Conservation (phyloP, 2,113 vertebrate genomes). For the Ramphastos sulfuratus region DNA sequence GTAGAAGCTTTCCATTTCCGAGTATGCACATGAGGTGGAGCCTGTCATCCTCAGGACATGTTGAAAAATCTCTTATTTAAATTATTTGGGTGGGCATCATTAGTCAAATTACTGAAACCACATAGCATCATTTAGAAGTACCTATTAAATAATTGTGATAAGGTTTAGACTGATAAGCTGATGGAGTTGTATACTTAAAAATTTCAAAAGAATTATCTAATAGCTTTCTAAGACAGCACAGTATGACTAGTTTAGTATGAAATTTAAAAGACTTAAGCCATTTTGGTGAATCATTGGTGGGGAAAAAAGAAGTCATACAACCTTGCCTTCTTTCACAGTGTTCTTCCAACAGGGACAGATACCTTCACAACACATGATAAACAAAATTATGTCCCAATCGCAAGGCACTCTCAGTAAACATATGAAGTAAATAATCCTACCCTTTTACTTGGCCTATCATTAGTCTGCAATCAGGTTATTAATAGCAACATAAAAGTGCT, state of each 20-base stretch:
- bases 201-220: not conserved
- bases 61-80: not conserved
- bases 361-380: not conserved
- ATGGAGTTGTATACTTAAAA: not conserved
- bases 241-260: not conserved
- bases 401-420: not conserved
- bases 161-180: not conserved
- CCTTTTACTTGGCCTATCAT: not conserved
- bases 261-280: not conserved
- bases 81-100: not conserved
- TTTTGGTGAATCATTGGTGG: not conserved
- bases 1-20: too few relatives aligned
- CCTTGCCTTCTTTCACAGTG: not conserved
- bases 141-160: not conserved
- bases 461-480: not conserved
- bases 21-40: too few relatives aligned
- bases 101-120: not conserved
- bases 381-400: not conserved
- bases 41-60: too few relatives aligned
- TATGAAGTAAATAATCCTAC: not conserved
- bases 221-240: not conserved
- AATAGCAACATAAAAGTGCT: not conserved
- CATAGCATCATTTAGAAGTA: not conserved
- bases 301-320: not conserved
- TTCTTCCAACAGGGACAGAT: not conserved